Evolutionary conservation across 2,797 vertebrate genomes (phyloP).

Genomic region (Capromys pilorides): DNA sequence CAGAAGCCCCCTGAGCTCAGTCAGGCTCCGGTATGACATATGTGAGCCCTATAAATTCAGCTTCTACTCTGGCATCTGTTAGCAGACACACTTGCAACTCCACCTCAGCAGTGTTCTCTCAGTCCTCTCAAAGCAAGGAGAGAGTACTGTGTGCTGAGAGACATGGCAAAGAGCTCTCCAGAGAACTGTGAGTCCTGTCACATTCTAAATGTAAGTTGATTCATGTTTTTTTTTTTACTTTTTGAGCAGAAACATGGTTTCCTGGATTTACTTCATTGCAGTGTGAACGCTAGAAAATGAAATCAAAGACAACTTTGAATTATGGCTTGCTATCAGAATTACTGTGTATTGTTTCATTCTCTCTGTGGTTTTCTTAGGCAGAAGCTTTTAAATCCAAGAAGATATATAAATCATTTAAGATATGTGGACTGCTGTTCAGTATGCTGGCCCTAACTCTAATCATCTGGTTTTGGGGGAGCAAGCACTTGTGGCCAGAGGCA

Average conservation of each 20-base stretch:
- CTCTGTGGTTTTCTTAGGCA: constrained; percentile 85
- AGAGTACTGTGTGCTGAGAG: constrained; percentile 66
- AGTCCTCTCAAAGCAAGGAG: constrained; percentile 69
- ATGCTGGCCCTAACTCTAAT: constrained; percentile 88
- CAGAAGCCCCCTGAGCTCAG: constrained; percentile 64
- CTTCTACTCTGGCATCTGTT: constrained; percentile 78
- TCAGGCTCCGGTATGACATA: constrained; percentile 72
- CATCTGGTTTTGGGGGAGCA: constrained; percentile 90
- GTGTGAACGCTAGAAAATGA: constrained; percentile 53
- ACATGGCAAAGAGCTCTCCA: constrained; percentile 84
- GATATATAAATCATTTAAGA: constrained; percentile 87
- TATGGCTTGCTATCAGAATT: constrained; percentile 65
- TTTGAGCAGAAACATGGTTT: constrained; percentile 59
- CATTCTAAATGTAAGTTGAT: constrained; percentile 84
- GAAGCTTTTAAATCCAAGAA: constrained; percentile 88
- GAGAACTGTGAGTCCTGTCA: constrained; percentile 79
- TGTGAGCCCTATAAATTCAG: constrained; percentile 77
- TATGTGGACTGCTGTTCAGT: constrained; percentile 87
- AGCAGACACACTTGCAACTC: constrained; percentile 76
- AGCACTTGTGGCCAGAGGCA: constrained; percentile 90
- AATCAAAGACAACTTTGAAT: constrained; percentile 71
- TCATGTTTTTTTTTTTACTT: constrained; percentile 56
- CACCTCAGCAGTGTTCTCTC: constrained; percentile 81
- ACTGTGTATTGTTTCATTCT: constrained; percentile 65
- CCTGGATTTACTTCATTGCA: constrained; percentile 61